Percentiles rank a stretch among this genome's conserved stretches.
phyloP scores from a whole-genome alignment of 1,140 invertebrate species.

The Phortica variegata region DNA sequence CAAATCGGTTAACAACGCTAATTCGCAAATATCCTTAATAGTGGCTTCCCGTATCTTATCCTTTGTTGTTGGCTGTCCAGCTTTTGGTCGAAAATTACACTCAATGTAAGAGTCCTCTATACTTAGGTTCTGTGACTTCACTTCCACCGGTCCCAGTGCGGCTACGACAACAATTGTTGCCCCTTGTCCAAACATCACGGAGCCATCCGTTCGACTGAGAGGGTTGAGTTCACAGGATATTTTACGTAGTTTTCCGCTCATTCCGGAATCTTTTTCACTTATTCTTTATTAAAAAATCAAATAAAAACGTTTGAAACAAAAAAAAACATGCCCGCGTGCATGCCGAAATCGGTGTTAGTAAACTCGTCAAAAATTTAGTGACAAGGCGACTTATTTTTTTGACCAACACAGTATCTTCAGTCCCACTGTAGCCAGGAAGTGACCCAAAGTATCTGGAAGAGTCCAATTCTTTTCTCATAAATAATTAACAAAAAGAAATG shows the following conservation, averaged over 20 bases:
- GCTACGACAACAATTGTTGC: conserved; percentile 74
- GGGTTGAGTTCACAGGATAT: conserved; percentile 71
- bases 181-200: conserved; percentile 73
- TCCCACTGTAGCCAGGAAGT: too few species aligned
- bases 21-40: conserved; percentile 75
- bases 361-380: too few species aligned
- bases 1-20: conserved; percentile 66
- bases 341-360: too few species aligned
- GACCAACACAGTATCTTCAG: too few species aligned
- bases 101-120: conserved; percentile 79
- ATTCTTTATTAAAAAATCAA: too few species aligned
- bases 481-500: too few species aligned
- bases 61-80: conserved; percentile 70
- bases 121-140: conserved; percentile 73
- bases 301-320: too few species aligned
- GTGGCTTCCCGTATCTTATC: conserved; percentile 75
- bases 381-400: too few species aligned
- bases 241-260: conserved; percentile 47
- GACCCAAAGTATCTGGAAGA: too few species aligned
- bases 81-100: conserved; percentile 73
- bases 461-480: too few species aligned
- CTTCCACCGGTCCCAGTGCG: conserved; percentile 83
- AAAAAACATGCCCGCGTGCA: too few species aligned
- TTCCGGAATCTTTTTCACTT: too few species aligned
- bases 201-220: conserved; percentile 73